phyloP scores from a whole-genome alignment of 1,140 invertebrate species.

The Dolichoris vasculosae region DNA sequence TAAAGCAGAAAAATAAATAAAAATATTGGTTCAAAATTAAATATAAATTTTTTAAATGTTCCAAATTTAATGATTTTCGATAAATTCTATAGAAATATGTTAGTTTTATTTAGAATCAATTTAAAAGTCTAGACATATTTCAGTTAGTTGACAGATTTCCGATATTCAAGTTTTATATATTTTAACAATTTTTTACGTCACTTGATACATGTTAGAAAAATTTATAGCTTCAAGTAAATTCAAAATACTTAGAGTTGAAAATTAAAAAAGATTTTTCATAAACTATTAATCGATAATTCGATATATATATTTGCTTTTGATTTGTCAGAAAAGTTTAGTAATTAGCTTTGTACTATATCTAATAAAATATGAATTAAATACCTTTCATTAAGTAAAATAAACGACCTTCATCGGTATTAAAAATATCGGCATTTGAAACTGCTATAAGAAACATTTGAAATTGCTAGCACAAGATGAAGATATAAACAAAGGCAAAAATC shows the following conservation, averaged over 20 bases:
- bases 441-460: neutral
- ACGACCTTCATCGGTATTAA: neutral
- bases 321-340: no score
- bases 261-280: neutral
- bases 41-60: neutral
- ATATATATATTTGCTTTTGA: neutral
- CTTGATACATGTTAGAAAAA: neutral
- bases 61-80: neutral
- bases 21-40: neutral
- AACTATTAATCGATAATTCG: neutral
- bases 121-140: neutral
- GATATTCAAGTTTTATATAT: constrained; percentile 29
- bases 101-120: neutral
- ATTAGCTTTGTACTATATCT: neutral
- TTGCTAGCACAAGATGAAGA: neutral
- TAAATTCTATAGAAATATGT: neutral
- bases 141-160: constrained; percentile 20
- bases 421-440: neutral
- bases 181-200: neutral
- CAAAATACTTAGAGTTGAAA: neutral
- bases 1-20: neutral
- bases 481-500: constrained; percentile 21
- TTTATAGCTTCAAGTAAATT: no score
- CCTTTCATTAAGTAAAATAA: neutral
- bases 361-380: neutral